Evolutionary conservation across 2,888 invertebrate species (phyloP).

Genomic region (Pristionchus entomophagus): DNA sequence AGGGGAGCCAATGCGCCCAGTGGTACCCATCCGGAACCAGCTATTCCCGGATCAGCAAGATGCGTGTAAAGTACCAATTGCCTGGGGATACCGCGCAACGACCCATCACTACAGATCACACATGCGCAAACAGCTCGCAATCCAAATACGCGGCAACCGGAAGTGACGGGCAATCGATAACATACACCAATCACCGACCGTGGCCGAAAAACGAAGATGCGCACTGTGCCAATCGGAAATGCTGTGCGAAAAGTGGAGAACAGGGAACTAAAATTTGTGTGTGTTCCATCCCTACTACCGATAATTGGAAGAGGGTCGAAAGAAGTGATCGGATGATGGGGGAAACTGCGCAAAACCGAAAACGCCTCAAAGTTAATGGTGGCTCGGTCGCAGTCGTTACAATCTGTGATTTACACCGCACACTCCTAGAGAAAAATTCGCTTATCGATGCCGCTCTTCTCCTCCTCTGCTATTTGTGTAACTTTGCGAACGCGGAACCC

Average conservation of each 20-base stretch:
- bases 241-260: neutral
- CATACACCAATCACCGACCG: neutral
- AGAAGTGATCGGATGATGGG: no score
- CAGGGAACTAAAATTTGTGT: no score
- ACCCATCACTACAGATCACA: neutral
- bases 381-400: neutral
- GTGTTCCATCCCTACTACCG: neutral
- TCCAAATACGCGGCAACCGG: neutral
- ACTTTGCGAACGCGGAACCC: neutral
- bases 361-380: neutral
- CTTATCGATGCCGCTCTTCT: neutral
- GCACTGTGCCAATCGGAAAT: neutral
- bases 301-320: neutral
- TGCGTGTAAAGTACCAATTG: neutral
- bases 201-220: neutral
- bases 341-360: conserved; percentile 4
- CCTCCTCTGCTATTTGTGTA: neutral
- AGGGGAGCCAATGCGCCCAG: no score
- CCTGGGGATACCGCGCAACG: neutral
- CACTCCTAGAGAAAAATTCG: neutral
- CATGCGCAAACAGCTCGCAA: neutral
- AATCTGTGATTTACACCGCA: neutral
- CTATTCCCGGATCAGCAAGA: no score
- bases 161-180: neutral
- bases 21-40: no score